phyloP scores from a whole-genome alignment of 1,140 invertebrate species.

The Drosophila setifemur region DNA sequence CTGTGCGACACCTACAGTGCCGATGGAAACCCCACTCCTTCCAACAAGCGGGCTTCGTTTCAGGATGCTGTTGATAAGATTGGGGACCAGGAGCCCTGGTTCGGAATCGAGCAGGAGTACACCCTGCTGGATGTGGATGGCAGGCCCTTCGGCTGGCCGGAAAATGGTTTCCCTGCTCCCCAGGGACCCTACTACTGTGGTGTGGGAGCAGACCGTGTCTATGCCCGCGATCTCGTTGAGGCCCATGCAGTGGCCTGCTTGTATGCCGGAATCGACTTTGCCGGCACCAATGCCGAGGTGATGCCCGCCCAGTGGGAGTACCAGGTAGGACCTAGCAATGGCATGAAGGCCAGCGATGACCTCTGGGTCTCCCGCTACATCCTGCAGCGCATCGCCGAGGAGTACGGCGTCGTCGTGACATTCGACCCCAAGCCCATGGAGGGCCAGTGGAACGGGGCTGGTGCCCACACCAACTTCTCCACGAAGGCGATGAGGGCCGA shows the following conservation, averaged over 20 bases:
- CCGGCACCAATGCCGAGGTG: conserved; percentile 96
- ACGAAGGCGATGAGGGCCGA: conserved; percentile 92
- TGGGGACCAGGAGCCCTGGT: conserved; percentile 91
- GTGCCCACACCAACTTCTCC: conserved; percentile 91
- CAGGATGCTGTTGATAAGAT: conserved; percentile 70
- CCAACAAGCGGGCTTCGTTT: conserved; percentile 68
- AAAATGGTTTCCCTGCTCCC: conserved; percentile 95
- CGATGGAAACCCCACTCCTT: conserved; percentile 85
- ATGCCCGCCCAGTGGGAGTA: conserved; percentile 91
- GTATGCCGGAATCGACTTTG: conserved; percentile 94
- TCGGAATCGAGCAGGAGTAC: conserved; percentile 96
- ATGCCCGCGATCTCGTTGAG: conserved; percentile 96
- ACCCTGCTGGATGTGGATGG: conserved; percentile 93
- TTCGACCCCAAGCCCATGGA: conserved; percentile 94
- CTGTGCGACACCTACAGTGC: conserved; percentile 91
- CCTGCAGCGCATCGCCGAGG: conserved; percentile 93
- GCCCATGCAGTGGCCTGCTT: conserved; percentile 91
- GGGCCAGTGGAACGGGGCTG: conserved; percentile 96
- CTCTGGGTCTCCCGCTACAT: conserved; percentile 91
- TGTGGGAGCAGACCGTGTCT: conserved; percentile 96
- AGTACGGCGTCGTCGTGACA: conserved; percentile 91
- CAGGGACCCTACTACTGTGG: conserved; percentile 97
- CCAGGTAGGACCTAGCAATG: conserved; percentile 89
- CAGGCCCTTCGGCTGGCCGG: conserved; percentile 95
- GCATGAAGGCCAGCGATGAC: conserved; percentile 93